phyloP scores from a whole-genome alignment of 2,113 vertebrate genomes.

The Centropus bengalensis region DNA sequence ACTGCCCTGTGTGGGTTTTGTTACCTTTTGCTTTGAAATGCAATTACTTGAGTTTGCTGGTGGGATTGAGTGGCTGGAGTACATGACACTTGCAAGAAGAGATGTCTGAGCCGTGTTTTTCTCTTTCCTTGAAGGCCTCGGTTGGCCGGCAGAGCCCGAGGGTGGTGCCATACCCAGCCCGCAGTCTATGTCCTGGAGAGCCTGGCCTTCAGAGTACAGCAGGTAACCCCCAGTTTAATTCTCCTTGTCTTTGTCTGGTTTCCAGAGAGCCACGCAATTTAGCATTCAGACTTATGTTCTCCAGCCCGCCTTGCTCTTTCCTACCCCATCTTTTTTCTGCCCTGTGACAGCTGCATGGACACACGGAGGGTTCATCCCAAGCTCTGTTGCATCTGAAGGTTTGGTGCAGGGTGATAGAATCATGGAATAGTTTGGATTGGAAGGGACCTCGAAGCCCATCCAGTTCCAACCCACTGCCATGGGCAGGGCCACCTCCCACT shows the following conservation, averaged over 20 bases:
- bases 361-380: neutral
- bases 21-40: neutral
- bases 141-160: slow-evolving; percentile 75
- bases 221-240: slow-evolving; percentile 63
- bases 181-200: slow-evolving; percentile 70
- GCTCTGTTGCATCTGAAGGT: neutral
- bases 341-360: neutral
- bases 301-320: neutral
- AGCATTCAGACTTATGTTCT: neutral
- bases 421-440: too few relatives aligned
- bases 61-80: neutral
- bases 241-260: neutral
- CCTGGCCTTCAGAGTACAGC: slow-evolving; percentile 70
- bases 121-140: slow-evolving; percentile 69
- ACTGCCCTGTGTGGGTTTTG: neutral
- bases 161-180: slow-evolving; percentile 65
- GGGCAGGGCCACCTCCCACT: too few relatives aligned
- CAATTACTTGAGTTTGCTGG: neutral
- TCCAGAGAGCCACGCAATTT: neutral
- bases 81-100: neutral
- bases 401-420: neutral
- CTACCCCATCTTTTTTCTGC: neutral
- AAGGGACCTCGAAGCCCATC: too few relatives aligned
- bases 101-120: neutral
- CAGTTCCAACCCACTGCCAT: too few relatives aligned